These are phyloP conservation scores for Apostichopus japonicus DNA, from an alignment of 35 echinoderm and acorn worm genomes.

Conservation along the genomic window DNA sequence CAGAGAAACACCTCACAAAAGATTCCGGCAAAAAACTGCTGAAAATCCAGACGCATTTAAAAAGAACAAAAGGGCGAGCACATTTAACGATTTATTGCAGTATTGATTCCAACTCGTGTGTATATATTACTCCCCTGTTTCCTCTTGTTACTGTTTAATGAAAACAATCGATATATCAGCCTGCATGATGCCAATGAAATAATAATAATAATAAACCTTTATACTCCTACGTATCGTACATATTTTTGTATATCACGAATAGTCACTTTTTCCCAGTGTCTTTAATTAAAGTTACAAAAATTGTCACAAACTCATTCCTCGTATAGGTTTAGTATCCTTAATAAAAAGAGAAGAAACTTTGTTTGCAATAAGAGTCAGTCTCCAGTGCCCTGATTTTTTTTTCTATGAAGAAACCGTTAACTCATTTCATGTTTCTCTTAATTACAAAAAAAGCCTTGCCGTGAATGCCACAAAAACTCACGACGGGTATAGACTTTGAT, in stretches of 20 bases:
- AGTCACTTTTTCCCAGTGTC: neutral
- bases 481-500: neutral
- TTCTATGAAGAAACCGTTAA: neutral
- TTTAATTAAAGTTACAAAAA: neutral
- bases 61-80: slow-evolving; percentile 2
- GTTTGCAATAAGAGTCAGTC: slow-evolving; percentile 25
- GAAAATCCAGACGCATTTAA: slow-evolving; percentile 36
- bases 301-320: slow-evolving; percentile 22
- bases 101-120: neutral
- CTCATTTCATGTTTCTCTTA: slow-evolving; percentile 34
- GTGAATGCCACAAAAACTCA: neutral
- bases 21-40: neutral
- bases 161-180: neutral
- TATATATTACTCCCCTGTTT: neutral
- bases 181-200: neutral
- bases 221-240: neutral
- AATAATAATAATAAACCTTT: neutral
- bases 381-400: slow-evolving; percentile 25
- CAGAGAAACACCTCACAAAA: neutral
- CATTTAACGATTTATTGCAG: slow-evolving; percentile 5
- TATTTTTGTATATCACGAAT: too few relatives aligned
- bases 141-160: neutral
- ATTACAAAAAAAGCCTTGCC: slow-evolving; percentile 11
- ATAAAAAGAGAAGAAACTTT: neutral
- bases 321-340: neutral